Conservation (phyloP, 2,888 invertebrate genomes). For the Drosophila imparisetae region DNA sequence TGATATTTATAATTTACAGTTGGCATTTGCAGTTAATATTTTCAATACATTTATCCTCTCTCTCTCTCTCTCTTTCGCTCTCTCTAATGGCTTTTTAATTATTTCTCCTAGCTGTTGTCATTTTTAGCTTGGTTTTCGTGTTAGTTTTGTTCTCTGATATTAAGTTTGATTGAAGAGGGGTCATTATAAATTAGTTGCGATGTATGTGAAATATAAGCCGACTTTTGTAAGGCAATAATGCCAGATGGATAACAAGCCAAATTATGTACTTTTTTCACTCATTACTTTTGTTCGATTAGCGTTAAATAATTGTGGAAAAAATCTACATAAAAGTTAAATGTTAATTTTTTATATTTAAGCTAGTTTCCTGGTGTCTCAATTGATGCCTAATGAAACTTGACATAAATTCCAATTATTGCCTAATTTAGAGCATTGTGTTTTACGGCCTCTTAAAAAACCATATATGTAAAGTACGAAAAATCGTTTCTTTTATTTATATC, state of each 20-base stretch:
- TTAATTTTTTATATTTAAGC: not conserved
- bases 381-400: not conserved
- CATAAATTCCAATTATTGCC: not conserved
- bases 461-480: not conserved
- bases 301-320: no score
- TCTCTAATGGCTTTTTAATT: conserved; percentile 61
- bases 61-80: not conserved
- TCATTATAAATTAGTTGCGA: not conserved
- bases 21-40: not conserved
- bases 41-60: not conserved
- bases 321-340: no score
- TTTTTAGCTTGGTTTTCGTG: not conserved
- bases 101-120: conserved; percentile 34
- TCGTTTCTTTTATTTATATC: not conserved
- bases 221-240: not conserved
- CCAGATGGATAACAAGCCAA: not conserved
- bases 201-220: not conserved
- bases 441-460: no score
- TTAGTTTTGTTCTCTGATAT: not conserved
- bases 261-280: not conserved
- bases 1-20: conserved; percentile 2
- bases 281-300: no score
- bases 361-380: not conserved
- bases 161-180: not conserved
- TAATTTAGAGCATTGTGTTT: not conserved